A percentile compares a stretch with the other conserved stretches of the same genome.
Conservation (phyloP, 1,140 invertebrate species). For the Drosophila sulfurigaster region DNA sequence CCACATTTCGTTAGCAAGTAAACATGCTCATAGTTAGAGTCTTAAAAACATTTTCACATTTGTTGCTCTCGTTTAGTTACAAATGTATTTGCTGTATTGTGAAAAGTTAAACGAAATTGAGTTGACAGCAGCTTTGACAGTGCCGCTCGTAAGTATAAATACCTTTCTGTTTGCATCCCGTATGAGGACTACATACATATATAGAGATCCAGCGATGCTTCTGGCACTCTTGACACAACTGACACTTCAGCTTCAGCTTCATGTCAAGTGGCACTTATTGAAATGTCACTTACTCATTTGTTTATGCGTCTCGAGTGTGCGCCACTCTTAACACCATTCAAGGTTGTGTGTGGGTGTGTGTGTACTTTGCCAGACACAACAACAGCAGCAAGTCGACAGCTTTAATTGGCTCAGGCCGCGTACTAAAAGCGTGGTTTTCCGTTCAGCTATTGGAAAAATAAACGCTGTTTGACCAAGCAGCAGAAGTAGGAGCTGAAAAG, state of each 20-base stretch:
- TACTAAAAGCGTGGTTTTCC: neutral
- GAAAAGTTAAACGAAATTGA: constrained; percentile 12
- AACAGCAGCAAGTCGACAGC: constrained; percentile 21
- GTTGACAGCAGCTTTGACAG: constrained; percentile 2
- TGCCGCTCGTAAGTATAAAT: neutral
- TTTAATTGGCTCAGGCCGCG: constrained; percentile 47
- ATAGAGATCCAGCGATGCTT: neutral
- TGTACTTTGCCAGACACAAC: neutral
- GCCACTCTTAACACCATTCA: constrained; percentile 13
- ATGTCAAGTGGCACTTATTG: constrained; percentile 67
- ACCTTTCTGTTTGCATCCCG: neutral
- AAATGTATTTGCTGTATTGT: constrained; percentile 12
- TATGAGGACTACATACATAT: neutral
- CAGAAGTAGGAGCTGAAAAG: neutral
- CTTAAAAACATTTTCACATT: neutral
- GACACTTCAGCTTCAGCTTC: constrained; percentile 18
- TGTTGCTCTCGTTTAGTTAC: neutral
- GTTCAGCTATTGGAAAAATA: constrained; percentile 26
- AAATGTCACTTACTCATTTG: constrained; percentile 74
- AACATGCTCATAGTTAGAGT: neutral
- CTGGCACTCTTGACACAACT: neutral
- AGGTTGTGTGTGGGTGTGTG: constrained; percentile 27
- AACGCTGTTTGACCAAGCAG: constrained; percentile 31
- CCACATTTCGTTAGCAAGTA: neutral
- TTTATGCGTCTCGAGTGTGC: constrained; percentile 40